These are phyloP conservation scores for Osedax fenrisi DNA, from an alignment of 2,888 invertebrate species.

Conservation along the genomic window DNA sequence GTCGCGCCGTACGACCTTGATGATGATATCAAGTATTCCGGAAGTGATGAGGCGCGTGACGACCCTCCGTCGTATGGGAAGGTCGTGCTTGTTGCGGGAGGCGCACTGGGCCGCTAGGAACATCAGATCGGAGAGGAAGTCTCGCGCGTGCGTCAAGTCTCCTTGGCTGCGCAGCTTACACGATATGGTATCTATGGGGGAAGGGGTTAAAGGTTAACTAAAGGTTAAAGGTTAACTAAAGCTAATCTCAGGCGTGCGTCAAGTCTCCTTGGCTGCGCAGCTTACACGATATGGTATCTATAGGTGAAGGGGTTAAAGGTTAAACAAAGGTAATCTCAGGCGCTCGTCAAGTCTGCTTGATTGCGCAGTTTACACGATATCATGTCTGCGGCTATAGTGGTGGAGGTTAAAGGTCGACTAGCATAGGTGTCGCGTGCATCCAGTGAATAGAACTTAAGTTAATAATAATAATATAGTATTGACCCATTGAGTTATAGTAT, in stretches of 20 bases:
- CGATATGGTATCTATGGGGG: slow-evolving; percentile 27
- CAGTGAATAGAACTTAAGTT: too few relatives aligned
- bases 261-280: slow-evolving; percentile 27
- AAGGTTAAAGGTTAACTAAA: too few relatives aligned
- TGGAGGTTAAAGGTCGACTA: too few relatives aligned
- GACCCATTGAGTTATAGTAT: too few relatives aligned
- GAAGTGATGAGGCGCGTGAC: slow-evolving; percentile 29
- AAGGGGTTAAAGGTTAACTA: too few relatives aligned
- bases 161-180: slow-evolving; percentile 12
- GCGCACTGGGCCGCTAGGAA: slow-evolving; percentile 31
- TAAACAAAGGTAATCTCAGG: too few relatives aligned
- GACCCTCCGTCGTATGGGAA: slow-evolving; percentile 29
- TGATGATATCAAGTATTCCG: slow-evolving; percentile 27
- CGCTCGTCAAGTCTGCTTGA: slow-evolving; percentile 28
- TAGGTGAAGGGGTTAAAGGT: too few relatives aligned
- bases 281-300: slow-evolving; percentile 20
- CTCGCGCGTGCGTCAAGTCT: slow-evolving; percentile 27
- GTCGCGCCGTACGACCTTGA: slow-evolving; percentile 15
- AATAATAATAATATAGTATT: too few relatives aligned
- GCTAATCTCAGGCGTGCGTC: slow-evolving; percentile 20
- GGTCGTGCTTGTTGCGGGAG: slow-evolving; percentile 32
- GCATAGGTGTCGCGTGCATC: too few relatives aligned
- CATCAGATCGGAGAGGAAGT: slow-evolving; percentile 28
- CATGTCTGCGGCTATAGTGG: too few relatives aligned
- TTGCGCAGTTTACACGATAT: slow-evolving; percentile 10